Evolutionary conservation across 2,113 vertebrate species (phyloP).

Genomic region (Aptenodytes forsteri): DNA sequence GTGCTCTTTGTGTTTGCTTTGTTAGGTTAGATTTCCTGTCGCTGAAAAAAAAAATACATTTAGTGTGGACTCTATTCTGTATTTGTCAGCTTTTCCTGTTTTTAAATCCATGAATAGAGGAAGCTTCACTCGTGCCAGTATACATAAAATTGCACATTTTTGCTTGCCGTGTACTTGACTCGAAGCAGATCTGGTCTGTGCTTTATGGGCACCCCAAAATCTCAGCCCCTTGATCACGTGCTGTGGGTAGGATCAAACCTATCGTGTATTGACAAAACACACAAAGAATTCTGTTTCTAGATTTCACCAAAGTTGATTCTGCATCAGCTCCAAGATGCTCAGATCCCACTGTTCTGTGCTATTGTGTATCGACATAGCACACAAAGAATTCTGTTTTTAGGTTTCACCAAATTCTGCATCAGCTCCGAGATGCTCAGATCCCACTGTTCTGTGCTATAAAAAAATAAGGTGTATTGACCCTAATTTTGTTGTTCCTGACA

Average conservation of each 20-base stretch:
- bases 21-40: neutral
- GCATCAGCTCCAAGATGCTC: neutral
- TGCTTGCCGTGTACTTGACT: neutral
- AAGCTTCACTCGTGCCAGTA: neutral
- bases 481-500: neutral
- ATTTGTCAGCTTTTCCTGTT: neutral
- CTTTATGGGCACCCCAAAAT: neutral
- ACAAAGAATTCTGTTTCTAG: neutral
- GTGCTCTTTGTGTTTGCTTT: neutral
- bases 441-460: neutral
- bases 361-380: fast-evolving
- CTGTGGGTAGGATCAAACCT: neutral
- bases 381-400: neutral
- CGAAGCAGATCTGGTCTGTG: neutral
- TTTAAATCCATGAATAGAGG: neutral
- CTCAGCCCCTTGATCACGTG: fast-evolving
- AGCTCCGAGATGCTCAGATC: neutral
- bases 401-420: neutral
- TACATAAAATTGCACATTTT: neutral
- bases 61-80: neutral
- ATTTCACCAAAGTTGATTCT: neutral
- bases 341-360: neutral
- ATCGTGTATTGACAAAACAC: fast-evolving
- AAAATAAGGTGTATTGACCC: neutral
- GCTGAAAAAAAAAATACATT: neutral